Base-by-base conservation (phyloP, 1,140 invertebrate species). In the Drosophila tsacasi region DNA sequence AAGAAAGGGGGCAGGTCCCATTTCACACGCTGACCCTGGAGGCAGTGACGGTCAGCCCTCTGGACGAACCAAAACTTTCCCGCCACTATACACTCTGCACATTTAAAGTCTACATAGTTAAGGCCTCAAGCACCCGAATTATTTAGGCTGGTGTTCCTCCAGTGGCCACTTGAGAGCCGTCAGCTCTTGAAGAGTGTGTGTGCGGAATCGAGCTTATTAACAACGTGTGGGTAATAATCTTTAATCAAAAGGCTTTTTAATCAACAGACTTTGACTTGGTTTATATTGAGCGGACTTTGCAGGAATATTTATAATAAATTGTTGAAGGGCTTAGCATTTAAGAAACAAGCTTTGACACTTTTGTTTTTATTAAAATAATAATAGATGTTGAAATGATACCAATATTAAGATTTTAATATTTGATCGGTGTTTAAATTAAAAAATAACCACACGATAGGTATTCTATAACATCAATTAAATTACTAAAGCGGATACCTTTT, bases 11-110 rank as follows among this genome's bases (percentile, higher is more conserved):
- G 75, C 75, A 54, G 57, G 27, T 15, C n/a, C 55, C 39, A 60
- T 72, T 79, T 78, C 65, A 78, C 75, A 78, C 75, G 64, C 75
- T 79, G 66, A 69, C 76, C 76, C 65, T 12, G 52, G 58, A 77
- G 75, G 63, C 74, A 66, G 46, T 17, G 19, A 17, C 68, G 68
- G 68, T 52, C 71, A 52, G 57, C 57, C 58, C 57, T 49, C 73
- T 19, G 15, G 52, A 27, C 44, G 15, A 37, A 13, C 44, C 19
- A 37, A 13, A 69, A 69, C 42, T 68, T 76, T 66, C 50, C 54
- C 40, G 40, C n/a, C 32, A 72, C 64, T 67, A 23, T 23, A 30
- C 39, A 49, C 23, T 35, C 23, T 55, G 25, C 37, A 5, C 32
- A 59, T 4, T 13, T 15, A 5, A n/a, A 23, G 47, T 66, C 6